phyloP scores from a whole-genome alignment of 2,888 invertebrate genomes.

The Ashinkailepas kermadecensis region DNA sequence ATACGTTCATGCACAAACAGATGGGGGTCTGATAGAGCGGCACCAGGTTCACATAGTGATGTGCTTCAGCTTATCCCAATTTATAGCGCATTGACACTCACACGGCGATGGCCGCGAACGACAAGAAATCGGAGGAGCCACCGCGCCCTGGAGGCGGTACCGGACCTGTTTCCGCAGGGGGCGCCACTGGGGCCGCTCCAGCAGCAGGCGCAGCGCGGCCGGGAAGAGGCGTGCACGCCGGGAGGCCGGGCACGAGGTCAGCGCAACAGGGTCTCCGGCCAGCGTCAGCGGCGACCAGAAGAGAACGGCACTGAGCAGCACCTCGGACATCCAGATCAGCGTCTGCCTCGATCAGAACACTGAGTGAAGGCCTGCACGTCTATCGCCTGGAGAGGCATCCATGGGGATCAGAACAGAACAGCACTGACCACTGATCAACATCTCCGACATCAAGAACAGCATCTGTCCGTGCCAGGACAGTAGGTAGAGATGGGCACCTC shows the following conservation, averaged over 20 bases:
- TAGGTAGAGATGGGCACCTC: too few relatives aligned
- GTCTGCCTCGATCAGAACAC: background rate
- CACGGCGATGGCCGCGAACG: background rate
- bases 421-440: background rate
- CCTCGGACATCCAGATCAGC: conserved; percentile 25
- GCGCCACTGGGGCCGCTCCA: background rate
- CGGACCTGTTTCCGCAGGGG: background rate
- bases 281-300: conserved; percentile 3
- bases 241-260: background rate
- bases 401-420: background rate
- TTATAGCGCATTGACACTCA: background rate
- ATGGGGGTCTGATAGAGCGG: too few relatives aligned
- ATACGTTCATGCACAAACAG: too few relatives aligned
- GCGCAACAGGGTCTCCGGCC: background rate
- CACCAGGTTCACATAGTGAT: too few relatives aligned
- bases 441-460: conserved; percentile 24
- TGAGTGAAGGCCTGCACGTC: too few relatives aligned
- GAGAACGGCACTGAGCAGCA: background rate
- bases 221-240: background rate
- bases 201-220: background rate
- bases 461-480: background rate
- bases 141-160: background rate
- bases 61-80: background rate
- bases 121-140: background rate
- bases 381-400: background rate